Conservation (phyloP, 2,113 vertebrate genomes). For the Propithecus coquereli region DNA sequence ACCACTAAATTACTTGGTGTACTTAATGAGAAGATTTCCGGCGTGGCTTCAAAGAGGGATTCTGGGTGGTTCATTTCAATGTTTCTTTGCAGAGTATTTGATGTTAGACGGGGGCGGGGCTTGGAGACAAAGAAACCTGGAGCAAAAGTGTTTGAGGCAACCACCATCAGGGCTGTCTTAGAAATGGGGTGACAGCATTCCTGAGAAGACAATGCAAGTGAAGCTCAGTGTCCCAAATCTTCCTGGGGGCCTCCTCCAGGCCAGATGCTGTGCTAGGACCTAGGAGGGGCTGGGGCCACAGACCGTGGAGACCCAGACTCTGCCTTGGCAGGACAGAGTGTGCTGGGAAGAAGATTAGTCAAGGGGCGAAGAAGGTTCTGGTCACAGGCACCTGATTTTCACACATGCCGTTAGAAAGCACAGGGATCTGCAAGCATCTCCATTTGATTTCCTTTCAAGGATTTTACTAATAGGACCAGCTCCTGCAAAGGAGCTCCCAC, state of each 20-base stretch:
- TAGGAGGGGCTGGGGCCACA: background rate
- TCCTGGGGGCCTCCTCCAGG: background rate
- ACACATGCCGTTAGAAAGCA: background rate
- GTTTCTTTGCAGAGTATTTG: background rate
- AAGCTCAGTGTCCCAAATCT: background rate
- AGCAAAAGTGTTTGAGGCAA: background rate
- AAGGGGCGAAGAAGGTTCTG: background rate
- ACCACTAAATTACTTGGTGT: constrained; percentile 16
- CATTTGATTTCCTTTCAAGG: background rate
- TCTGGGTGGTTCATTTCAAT: background rate
- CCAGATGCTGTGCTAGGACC: background rate
- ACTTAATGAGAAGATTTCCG: constrained; percentile 28
- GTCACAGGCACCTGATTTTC: background rate
- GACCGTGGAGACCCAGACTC: background rate
- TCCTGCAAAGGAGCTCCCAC: background rate
- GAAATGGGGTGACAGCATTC: background rate
- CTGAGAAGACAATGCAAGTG: background rate
- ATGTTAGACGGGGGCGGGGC: background rate
- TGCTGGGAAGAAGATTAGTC: background rate
- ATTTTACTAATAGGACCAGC: background rate
- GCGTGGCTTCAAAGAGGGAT: background rate
- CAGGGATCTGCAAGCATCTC: background rate
- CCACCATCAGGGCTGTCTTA: background rate
- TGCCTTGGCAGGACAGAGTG: background rate
- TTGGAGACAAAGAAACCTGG: background rate